phyloP scores from a whole-genome alignment of 1,140 invertebrate genomes.

The Aphaenogaster ashmeadi region DNA sequence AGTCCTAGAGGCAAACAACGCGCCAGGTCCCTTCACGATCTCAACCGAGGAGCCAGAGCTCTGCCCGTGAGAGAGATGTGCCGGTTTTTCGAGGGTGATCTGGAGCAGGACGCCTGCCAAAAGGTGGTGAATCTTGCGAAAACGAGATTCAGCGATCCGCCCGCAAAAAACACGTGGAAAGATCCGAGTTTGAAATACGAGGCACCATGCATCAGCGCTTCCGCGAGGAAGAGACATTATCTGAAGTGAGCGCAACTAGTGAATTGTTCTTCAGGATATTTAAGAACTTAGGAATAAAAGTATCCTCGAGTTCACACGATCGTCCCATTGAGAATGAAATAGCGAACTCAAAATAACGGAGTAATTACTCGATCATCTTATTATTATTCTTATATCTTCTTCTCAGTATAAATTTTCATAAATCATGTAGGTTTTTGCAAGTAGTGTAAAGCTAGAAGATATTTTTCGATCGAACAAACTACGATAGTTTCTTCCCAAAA shows the following conservation, averaged over 20 bases:
- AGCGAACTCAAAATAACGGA: background rate
- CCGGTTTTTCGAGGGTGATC: constrained; percentile 88
- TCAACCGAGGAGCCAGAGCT: constrained; percentile 85
- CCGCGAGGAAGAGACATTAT: constrained; percentile 78
- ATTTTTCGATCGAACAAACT: background rate
- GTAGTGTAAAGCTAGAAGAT: background rate
- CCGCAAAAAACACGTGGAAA: constrained; percentile 68
- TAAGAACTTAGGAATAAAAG: background rate
- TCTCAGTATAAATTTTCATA: background rate
- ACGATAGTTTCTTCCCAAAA: background rate
- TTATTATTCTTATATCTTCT: constrained; percentile 13
- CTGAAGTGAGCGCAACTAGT: constrained; percentile 65
- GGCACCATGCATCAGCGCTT: constrained; percentile 77
- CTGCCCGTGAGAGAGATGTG: constrained; percentile 89
- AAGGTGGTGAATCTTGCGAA: constrained; percentile 59
- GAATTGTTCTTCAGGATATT: background rate
- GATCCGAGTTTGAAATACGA: constrained; percentile 68
- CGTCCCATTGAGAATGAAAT: background rate
- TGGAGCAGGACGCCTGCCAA: constrained; percentile 56
- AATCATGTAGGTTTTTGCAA: background rate
- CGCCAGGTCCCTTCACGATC: constrained; percentile 88
- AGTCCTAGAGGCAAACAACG: constrained; percentile 85
- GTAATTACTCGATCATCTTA: background rate
- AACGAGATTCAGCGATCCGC: constrained; percentile 67
- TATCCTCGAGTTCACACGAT: background rate